Evolutionary conservation across 64 coral and sea anemone genomes (phyloP).

Genomic region (Montipora capricornis): DNA sequence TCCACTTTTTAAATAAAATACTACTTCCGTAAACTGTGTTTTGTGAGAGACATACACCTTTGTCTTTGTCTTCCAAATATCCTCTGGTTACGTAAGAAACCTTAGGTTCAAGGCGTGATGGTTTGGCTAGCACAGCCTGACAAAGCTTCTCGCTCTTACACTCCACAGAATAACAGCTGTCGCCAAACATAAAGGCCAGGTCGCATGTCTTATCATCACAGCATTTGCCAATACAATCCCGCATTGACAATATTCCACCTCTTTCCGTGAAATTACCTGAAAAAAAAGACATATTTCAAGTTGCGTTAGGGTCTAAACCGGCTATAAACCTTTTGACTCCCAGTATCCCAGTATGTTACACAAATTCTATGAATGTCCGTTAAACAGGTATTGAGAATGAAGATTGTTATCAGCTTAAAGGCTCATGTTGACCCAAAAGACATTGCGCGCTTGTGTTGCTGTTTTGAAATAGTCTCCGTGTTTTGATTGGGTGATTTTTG

Average conservation of each 20-base stretch:
- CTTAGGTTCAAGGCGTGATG: conserved; percentile 73
- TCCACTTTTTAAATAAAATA: too few relatives aligned
- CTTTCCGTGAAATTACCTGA: conserved; percentile 86
- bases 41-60: conserved; percentile 9
- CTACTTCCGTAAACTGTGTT: background rate
- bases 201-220: conserved; percentile 90
- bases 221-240: conserved; percentile 82
- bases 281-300: background rate
- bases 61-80: conserved; percentile 64
- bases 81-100: conserved; percentile 81
- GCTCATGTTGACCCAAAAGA: too few relatives aligned
- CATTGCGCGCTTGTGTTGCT: too few relatives aligned
- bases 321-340: too few relatives aligned
- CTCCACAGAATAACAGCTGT: conserved; percentile 94
- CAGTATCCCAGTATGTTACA: too few relatives aligned
- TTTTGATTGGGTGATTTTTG: too few relatives aligned
- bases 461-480: too few relatives aligned
- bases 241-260: conserved; percentile 65
- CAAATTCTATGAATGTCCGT: too few relatives aligned
- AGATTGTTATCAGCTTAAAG: too few relatives aligned
- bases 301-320: too few relatives aligned
- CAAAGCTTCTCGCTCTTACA: conserved; percentile 91
- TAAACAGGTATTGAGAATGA: too few relatives aligned
- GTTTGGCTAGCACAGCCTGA: conserved; percentile 91
- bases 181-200: conserved; percentile 98